Evolutionary conservation across 2,113 vertebrate genomes (phyloP).

Genomic region (Actenoides lindsayi): DNA sequence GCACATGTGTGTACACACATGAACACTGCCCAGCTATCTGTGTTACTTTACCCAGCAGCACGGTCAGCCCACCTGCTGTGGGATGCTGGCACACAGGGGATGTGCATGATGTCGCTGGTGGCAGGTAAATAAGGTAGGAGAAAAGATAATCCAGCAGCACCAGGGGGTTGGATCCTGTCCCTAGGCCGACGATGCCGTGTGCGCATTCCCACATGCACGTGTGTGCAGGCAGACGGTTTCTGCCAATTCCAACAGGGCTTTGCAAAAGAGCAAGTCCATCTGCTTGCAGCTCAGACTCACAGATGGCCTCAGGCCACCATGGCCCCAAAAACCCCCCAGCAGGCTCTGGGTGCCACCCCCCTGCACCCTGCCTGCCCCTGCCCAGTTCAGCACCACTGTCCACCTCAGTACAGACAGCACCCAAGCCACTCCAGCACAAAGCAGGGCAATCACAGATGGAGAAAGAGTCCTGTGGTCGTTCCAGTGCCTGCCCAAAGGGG

Average conservation of each 20-base stretch:
- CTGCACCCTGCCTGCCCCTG: background rate
- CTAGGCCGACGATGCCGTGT: fast-evolving
- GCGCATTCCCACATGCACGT: background rate
- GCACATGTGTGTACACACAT: fast-evolving
- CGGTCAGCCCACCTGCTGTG: fast-evolving
- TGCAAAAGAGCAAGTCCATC: background rate
- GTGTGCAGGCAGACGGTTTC: background rate
- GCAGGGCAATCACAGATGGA: background rate
- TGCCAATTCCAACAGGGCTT: background rate
- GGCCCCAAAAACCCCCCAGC: background rate
- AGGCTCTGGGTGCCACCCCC: background rate
- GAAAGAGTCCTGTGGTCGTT: background rate
- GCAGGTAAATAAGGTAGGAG: background rate
- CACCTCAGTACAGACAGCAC: background rate
- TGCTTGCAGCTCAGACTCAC: background rate
- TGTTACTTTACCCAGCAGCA: background rate
- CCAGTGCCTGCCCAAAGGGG: background rate
- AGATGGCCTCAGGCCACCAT: fast-evolving
- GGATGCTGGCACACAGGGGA: fast-evolving
- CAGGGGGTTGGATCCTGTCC: fast-evolving
- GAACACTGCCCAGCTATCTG: background rate
- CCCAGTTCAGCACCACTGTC: background rate
- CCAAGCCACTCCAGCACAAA: fast-evolving
- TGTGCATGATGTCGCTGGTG: fast-evolving
- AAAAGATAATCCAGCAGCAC: background rate